phyloP scores from a whole-genome alignment of 2,797 vertebrate species.

The Caiman crocodilus region DNA sequence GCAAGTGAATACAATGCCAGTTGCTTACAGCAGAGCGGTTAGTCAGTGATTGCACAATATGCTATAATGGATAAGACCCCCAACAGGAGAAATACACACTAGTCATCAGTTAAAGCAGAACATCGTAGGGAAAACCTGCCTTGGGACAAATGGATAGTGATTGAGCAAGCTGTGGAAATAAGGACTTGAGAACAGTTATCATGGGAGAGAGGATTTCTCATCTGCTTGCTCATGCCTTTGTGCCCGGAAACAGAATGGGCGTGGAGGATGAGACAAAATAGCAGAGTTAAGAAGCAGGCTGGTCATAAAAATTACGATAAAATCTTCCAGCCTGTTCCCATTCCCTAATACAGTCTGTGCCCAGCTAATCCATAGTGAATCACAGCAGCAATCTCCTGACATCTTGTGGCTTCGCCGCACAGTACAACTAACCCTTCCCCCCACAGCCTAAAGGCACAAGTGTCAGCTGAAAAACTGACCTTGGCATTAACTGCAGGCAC shows the following conservation, averaged over 20 bases:
- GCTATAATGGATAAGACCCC: background rate
- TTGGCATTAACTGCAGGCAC: conserved; percentile 29
- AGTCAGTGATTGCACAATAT: background rate
- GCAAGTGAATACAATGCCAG: background rate
- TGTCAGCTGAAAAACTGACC: conserved; percentile 56
- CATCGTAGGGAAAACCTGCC: background rate
- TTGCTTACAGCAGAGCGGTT: conserved; percentile 2
- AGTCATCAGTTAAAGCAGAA: background rate
- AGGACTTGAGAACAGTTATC: background rate
- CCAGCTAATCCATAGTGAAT: background rate
- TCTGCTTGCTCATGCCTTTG: background rate
- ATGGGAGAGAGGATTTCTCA: background rate
- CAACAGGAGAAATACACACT: conserved; percentile 19
- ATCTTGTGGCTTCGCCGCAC: conserved; percentile 61
- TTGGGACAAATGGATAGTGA: background rate
- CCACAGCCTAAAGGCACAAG: background rate
- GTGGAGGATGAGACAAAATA: rapidly evolving
- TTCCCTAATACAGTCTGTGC: rapidly evolving
- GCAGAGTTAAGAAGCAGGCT: background rate
- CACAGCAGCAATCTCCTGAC: conserved; percentile 64
- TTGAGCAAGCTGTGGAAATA: background rate
- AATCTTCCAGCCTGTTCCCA: background rate
- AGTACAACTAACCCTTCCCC: conserved; percentile 60
- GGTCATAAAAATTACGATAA: background rate
- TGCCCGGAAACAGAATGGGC: background rate